Percentiles rank a stretch among this genome's conserved stretches.
Conservation (phyloP, 2,797 vertebrate species). For the Arrhamphus sclerolepis region DNA sequence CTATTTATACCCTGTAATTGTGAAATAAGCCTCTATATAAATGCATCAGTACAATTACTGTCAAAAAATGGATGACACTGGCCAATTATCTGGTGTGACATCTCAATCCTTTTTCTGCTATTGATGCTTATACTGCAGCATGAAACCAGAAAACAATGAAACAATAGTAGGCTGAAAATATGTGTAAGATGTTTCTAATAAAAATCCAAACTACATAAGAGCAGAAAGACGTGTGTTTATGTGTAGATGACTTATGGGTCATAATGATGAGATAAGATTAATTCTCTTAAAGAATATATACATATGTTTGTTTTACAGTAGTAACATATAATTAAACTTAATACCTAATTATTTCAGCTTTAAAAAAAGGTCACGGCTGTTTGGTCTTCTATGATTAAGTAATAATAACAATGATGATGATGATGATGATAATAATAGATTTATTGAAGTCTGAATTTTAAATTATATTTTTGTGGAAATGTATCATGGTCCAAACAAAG, state of each 20-base stretch:
- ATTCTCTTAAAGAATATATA: not conserved
- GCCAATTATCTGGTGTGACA: conserved; percentile 49
- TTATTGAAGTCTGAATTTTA: no score
- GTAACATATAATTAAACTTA: not conserved
- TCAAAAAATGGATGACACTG: conserved; percentile 40
- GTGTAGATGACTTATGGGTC: not conserved
- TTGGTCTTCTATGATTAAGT: no score
- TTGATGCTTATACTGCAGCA: not conserved
- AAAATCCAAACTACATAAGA: not conserved
- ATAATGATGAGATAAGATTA: not conserved
- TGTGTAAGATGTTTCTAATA: not conserved
- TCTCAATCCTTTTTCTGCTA: conserved; percentile 14
- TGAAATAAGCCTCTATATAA: conserved; percentile 47
- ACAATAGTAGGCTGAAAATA: not conserved
- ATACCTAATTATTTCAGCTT: not conserved
- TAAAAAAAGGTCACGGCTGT: not conserved
- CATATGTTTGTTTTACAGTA: not conserved
- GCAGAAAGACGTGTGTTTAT: not conserved
- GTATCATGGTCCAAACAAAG: no score
- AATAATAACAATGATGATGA: no score
- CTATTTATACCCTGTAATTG: conserved; percentile 74
- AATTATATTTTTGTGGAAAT: no score
- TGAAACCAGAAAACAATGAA: conserved; percentile 2
- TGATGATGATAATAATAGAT: no score
- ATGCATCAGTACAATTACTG: conserved; percentile 57